Evolutionary conservation across 2,797 vertebrate genomes (phyloP), one percentile per base, ranked within the genome.

Genomic region (Cheirogaleus major): DNA sequence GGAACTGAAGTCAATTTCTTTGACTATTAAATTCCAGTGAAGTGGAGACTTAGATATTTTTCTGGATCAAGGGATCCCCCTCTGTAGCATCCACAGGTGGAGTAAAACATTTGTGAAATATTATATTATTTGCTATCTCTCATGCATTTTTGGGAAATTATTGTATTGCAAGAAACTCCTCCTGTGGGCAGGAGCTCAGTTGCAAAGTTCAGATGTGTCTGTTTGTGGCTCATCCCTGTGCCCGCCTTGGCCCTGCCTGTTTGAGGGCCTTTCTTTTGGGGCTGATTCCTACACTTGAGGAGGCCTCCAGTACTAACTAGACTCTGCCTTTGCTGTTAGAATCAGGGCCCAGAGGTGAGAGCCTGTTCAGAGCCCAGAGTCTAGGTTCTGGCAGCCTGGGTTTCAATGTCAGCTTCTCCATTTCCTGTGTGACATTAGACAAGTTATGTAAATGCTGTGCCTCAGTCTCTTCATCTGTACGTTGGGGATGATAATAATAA

Each of bases 81-180:
- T 23, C 9, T 20, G 6, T 6, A 32, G 65, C 52, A 43, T 78
- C 50, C 7, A 17, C 23, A 57, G 27, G n/a, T 89, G 15, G 84
- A 61, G 52, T 61, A 92, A 78, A 84, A 23, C 91, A 65, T 80
- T 57, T 75, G 82, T 35, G 55, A 78, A 82, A 38, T 80, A 32
- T 41, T 79, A 32, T 30, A 10, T 78, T 57, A 43, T 85, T 59
- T 91, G 55, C 43, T 67, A 0, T 67, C 57, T 92, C 76, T 91
- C 5, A 11, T 61, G 75, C 13, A 50, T 13, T 65, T 48, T 57
- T 84, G 65, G 61, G 78, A 72, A 87, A 67, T 50, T 38, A 32
- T 1, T 4, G 4, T 52, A 32, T 84, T 80, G 15, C 18, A 70
- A 95, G 80, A 35, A 50, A 27, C 15, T 48, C 32, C 65, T 67